A percentile compares a stretch with the other conserved stretches of the same genome.
These are phyloP conservation scores for Micronisus gabar DNA, from an alignment of 2,113 vertebrate species.

Conservation along the genomic window DNA sequence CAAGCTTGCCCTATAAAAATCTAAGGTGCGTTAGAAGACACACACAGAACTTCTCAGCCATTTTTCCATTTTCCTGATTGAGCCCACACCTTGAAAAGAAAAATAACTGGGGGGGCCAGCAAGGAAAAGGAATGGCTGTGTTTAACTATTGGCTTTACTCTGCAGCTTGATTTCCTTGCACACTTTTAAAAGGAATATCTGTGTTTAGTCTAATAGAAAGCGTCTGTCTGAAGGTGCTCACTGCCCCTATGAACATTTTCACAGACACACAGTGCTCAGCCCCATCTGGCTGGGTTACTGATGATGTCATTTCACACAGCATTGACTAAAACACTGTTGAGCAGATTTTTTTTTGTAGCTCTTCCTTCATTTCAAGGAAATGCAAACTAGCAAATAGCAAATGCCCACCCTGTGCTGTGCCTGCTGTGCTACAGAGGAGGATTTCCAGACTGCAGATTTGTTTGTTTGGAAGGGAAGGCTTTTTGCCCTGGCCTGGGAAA, in stretches of 20 bases:
- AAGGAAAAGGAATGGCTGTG: background rate
- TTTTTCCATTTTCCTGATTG: background rate
- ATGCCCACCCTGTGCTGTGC: accelerated
- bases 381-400: background rate
- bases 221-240: conserved; percentile 13
- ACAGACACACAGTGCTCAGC: background rate
- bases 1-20: background rate
- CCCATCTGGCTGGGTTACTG: background rate
- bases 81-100: background rate
- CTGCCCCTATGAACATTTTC: background rate
- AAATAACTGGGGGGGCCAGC: background rate
- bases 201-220: conserved; percentile 55
- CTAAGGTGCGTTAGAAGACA: background rate
- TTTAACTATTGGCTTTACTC: conserved; percentile 2
- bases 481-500: background rate
- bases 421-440: background rate
- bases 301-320: background rate
- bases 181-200: conserved; percentile 28
- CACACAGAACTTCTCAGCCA: background rate
- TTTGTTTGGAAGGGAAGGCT: background rate
- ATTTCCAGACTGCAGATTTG: background rate
- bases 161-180: background rate
- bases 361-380: background rate
- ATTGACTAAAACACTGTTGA: background rate
- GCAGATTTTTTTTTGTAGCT: background rate